phyloP scores from a whole-genome alignment of 2,888 invertebrate genomes.

The Atethmia centrago region DNA sequence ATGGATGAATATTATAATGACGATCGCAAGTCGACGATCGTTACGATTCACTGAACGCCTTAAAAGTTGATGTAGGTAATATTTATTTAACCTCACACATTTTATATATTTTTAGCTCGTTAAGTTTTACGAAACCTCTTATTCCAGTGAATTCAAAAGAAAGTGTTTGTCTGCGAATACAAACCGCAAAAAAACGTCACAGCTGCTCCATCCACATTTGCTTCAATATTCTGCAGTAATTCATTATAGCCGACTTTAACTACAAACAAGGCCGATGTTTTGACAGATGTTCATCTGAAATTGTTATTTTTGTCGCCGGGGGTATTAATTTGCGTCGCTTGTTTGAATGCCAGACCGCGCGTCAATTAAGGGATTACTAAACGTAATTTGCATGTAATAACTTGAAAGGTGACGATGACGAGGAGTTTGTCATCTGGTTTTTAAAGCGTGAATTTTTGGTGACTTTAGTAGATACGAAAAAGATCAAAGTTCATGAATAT shows the following conservation, averaged over 20 bases:
- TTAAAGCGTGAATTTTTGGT: slow-evolving; percentile 3
- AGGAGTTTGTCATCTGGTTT: slow-evolving; percentile 48
- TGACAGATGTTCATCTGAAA: slow-evolving; percentile 80
- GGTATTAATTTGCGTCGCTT: slow-evolving; percentile 73
- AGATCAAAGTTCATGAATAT: neutral
- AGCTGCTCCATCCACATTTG: slow-evolving; percentile 43
- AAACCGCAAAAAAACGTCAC: slow-evolving; percentile 30
- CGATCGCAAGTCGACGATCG: too few species aligned
- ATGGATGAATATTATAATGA: too few species aligned
- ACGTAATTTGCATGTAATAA: slow-evolving; percentile 68
- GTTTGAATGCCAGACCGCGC: slow-evolving; percentile 70
- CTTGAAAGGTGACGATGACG: slow-evolving; percentile 56
- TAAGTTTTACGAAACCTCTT: neutral
- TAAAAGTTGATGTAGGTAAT: neutral
- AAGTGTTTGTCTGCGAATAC: neutral
- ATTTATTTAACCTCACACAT: neutral
- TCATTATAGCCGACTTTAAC: slow-evolving; percentile 41
- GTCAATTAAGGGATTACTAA: slow-evolving; percentile 66
- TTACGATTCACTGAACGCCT: neutral
- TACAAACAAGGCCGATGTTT: slow-evolving; percentile 70
- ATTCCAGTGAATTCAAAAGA: neutral
- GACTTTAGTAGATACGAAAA: too few species aligned
- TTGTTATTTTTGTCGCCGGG: slow-evolving; percentile 78
- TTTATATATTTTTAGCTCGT: neutral
- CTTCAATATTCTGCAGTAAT: slow-evolving; percentile 58